Evolutionary conservation across 2,888 invertebrate species (phyloP).

Genomic region (Protophormia terraenovae): DNA sequence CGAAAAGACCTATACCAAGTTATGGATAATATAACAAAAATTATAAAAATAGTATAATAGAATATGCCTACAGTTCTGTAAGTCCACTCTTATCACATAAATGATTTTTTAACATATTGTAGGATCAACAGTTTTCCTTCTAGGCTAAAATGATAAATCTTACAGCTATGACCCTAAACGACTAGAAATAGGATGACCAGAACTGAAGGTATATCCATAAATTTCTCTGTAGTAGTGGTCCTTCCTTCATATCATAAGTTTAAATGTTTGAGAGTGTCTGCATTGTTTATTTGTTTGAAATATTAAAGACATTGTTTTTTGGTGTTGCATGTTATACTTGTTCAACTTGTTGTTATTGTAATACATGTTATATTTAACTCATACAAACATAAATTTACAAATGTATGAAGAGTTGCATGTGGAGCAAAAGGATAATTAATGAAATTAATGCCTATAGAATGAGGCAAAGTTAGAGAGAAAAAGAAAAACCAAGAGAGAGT

Average conservation of each 20-base stretch:
- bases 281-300: conserved; percentile 54
- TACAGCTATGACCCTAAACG: too few species aligned
- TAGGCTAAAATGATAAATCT: too few species aligned
- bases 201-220: too few species aligned
- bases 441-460: conserved; percentile 68
- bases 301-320: conserved; percentile 66
- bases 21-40: conserved; percentile 29
- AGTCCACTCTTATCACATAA: too few species aligned
- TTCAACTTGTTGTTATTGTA: conserved; percentile 42
- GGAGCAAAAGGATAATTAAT: conserved; percentile 71
- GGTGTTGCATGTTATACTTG: conserved; percentile 56
- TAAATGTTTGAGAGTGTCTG: conserved; percentile 31
- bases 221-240: conserved; percentile 1
- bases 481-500: too few species aligned
- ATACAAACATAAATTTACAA: conserved; percentile 26
- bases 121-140: too few species aligned
- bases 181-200: too few species aligned
- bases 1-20: conserved; percentile 47
- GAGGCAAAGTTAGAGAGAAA: conserved; percentile 54
- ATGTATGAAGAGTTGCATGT: conserved; percentile 37
- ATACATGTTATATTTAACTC: conserved; percentile 47
- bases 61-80: neutral
- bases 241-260: neutral
- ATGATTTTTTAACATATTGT: too few species aligned
- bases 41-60: neutral